phyloP scores from a whole-genome alignment of 2,888 invertebrate genomes.

The Diarsia dahlii region DNA sequence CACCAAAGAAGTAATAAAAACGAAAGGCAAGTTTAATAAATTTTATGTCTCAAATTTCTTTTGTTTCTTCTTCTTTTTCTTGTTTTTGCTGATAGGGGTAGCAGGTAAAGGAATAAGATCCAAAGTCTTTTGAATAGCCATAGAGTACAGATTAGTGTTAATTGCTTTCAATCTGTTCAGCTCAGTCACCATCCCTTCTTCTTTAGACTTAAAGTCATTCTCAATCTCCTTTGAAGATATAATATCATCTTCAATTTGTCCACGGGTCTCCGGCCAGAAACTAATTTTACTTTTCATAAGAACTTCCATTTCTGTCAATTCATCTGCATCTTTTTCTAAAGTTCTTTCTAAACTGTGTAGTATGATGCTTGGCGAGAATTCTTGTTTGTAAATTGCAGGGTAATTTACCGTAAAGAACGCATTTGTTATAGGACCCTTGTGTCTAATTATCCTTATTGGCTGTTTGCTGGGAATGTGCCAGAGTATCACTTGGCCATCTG shows the following conservation, averaged over 20 bases:
- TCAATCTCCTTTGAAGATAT: slow-evolving; percentile 72
- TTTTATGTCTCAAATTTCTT: slow-evolving; percentile 52
- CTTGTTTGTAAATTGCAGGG: slow-evolving; percentile 91
- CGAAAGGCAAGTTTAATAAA: neutral
- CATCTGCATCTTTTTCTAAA: slow-evolving; percentile 89
- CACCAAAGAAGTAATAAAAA: slow-evolving; percentile 14
- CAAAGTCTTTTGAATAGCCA: slow-evolving; percentile 87
- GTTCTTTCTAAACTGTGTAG: slow-evolving; percentile 92
- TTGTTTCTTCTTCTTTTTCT: slow-evolving; percentile 73
- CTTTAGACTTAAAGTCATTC: slow-evolving; percentile 76
- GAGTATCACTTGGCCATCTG: slow-evolving; percentile 93
- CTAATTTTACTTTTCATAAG: slow-evolving; percentile 80
- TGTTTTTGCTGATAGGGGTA: slow-evolving; percentile 71
- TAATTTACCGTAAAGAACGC: slow-evolving; percentile 92
- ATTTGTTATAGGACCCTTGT: slow-evolving; percentile 94
- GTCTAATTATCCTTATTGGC: slow-evolving; percentile 92
- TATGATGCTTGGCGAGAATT: slow-evolving; percentile 90
- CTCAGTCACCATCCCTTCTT: slow-evolving; percentile 84
- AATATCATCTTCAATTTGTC: slow-evolving; percentile 61
- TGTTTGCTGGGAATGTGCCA: slow-evolving; percentile 96
- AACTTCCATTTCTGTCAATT: slow-evolving; percentile 85
- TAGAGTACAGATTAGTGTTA: slow-evolving; percentile 91
- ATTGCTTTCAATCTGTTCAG: slow-evolving; percentile 89
- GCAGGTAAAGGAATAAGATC: slow-evolving; percentile 66
- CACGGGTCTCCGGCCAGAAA: slow-evolving; percentile 81